Evolutionary conservation across 2,113 vertebrate genomes (phyloP).

Genomic region (Fulmarus glacialis): DNA sequence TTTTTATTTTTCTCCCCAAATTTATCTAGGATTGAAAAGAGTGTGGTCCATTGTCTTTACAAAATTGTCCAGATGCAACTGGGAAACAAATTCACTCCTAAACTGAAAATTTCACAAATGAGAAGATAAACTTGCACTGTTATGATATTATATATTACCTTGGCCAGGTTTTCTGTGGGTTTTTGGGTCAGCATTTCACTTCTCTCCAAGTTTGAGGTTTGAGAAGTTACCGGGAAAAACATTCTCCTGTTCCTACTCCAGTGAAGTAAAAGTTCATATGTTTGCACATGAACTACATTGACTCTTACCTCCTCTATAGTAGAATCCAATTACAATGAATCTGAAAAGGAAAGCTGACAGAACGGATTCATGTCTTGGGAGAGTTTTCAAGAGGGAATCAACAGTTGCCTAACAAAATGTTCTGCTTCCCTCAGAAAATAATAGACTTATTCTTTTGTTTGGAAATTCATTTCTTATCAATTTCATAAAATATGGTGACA

Average conservation of each 20-base stretch:
- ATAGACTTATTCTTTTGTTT: neutral
- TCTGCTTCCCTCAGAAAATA: neutral
- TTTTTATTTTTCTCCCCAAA: neutral
- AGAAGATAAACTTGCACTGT: neutral
- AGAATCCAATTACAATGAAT: neutral
- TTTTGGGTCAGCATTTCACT: constrained; percentile 6
- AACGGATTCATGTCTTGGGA: neutral
- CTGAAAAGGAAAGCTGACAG: neutral
- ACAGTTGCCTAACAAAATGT: neutral
- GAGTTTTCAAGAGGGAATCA: neutral
- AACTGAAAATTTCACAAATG: neutral
- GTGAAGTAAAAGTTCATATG: constrained; percentile 3
- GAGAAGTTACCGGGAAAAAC: constrained; percentile 1
- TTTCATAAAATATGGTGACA: neutral
- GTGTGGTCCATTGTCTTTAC: neutral
- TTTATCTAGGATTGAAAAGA: neutral
- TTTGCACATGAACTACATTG: neutral
- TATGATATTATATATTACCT: neutral
- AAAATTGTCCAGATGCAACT: neutral
- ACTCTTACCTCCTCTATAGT: neutral
- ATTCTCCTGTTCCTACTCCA: neutral
- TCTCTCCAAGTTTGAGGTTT: constrained; percentile 25
- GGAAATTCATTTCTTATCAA: neutral
- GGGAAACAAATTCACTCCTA: neutral
- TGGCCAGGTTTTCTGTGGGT: constrained; percentile 20